Evolutionary conservation across 2,797 vertebrate species (phyloP).

Genomic region (Karalla daura): DNA sequence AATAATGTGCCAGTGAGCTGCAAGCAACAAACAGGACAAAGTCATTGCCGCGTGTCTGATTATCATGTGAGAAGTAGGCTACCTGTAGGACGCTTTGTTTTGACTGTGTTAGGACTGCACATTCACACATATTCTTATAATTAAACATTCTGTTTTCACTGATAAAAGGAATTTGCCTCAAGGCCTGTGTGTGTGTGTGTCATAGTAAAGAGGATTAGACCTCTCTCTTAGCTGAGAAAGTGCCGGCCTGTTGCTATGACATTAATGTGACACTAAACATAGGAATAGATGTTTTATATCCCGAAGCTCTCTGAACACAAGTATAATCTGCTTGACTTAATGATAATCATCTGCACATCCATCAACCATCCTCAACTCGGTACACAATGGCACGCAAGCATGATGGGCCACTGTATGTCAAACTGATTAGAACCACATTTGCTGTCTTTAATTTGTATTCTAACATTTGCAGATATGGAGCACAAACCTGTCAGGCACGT

Average conservation of each 20-base stretch:
- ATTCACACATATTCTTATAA: neutral
- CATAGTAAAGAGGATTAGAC: constrained; percentile 73
- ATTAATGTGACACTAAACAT: constrained; percentile 53
- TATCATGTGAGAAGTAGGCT: neutral
- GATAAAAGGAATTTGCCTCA: neutral
- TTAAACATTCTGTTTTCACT: neutral
- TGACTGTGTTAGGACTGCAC: neutral
- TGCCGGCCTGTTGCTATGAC: constrained; percentile 58
- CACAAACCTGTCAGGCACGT: neutral
- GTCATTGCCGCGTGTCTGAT: neutral
- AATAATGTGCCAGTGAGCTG: constrained; percentile 60
- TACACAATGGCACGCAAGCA: neutral
- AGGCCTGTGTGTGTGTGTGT: constrained; percentile 35
- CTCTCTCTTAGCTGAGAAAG: constrained; percentile 54
- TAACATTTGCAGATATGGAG: constrained; percentile 11
- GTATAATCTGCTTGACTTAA: constrained; percentile 44
- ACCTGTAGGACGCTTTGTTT: neutral
- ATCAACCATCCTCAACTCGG: neutral
- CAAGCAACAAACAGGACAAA: constrained; percentile 39
- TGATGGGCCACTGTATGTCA: neutral
- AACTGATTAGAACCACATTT: constrained; percentile 3
- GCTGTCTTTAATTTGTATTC: neutral
- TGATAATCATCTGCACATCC: constrained; percentile 38
- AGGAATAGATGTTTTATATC: constrained; percentile 25
- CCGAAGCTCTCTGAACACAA: constrained; percentile 13